Evolutionary conservation across 2,113 vertebrate genomes (phyloP).

Genomic region (Eurypyga helias): DNA sequence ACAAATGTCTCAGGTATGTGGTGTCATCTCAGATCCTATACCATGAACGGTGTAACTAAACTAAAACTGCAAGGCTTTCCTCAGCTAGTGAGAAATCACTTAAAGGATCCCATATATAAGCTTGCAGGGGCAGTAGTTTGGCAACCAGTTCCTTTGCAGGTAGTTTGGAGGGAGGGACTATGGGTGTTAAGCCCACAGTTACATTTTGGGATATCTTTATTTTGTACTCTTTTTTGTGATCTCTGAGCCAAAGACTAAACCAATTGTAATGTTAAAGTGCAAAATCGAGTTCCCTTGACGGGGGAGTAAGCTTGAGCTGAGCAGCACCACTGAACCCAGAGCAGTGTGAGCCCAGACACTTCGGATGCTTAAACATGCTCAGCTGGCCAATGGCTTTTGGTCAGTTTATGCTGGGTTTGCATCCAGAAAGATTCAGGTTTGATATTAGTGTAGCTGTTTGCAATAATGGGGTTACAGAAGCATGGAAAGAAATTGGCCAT

Average conservation of each 20-base stretch:
- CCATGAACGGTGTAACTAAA: neutral
- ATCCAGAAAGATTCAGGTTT: neutral
- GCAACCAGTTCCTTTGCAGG: neutral
- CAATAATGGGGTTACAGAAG: neutral
- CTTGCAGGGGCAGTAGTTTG: neutral
- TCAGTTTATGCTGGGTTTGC: neutral
- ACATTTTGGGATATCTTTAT: neutral
- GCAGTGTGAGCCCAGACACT: accelerated
- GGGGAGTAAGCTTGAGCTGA: neutral
- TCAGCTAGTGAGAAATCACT: neutral
- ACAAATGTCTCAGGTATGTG: neutral
- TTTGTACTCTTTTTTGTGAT: neutral
- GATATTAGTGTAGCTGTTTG: neutral
- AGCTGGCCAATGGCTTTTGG: accelerated
- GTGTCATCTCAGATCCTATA: neutral
- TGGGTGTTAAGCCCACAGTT: neutral
- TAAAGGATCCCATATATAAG: neutral
- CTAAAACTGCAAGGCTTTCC: neutral
- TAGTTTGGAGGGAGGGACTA: neutral
- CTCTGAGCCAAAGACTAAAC: neutral
- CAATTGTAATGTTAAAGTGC: neutral
- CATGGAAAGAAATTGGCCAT: neutral
- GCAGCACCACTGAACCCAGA: neutral
- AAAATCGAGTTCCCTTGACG: neutral
- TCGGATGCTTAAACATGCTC: accelerated